Evolutionary conservation across 2,113 vertebrate genomes (phyloP).

Genomic region (Dermatemys mawii): DNA sequence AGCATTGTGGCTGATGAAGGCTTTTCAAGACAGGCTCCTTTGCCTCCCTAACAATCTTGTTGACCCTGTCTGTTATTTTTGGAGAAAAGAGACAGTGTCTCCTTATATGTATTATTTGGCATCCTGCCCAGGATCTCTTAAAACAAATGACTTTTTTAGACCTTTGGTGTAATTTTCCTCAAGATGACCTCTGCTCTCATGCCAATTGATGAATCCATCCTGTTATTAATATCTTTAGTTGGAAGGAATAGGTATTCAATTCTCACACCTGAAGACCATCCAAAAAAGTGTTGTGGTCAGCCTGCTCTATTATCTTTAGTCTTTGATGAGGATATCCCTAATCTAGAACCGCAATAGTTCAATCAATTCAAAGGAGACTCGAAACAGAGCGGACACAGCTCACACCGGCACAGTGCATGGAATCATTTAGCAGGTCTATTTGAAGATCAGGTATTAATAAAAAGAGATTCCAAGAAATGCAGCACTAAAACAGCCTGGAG

Average conservation of each 20-base stretch:
- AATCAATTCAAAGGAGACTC: neutral
- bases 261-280: slow-evolving; percentile 57
- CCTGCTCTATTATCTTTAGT: neutral
- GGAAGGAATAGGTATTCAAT: neutral
- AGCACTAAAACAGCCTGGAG: neutral
- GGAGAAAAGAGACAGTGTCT: slow-evolving; percentile 28
- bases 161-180: slow-evolving; percentile 75
- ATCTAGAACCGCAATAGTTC: neutral
- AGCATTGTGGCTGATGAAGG: neutral
- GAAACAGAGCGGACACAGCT: neutral
- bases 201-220: slow-evolving; percentile 57
- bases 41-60: slow-evolving; percentile 28
- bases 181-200: slow-evolving; percentile 72
- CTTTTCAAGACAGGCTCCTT: slow-evolving; percentile 24
- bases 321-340: neutral
- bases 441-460: slow-evolving; percentile 26
- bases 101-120: slow-evolving; percentile 78
- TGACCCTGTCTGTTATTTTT: slow-evolving; percentile 58
- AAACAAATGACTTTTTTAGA: slow-evolving; percentile 72
- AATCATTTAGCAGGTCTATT: slow-evolving; percentile 23
- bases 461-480: neutral
- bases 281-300: neutral
- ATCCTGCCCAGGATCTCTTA: slow-evolving; percentile 70
- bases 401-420: neutral
- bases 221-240: slow-evolving; percentile 52